Evolutionary conservation across 1,140 invertebrate genomes (phyloP), one percentile per base, ranked within the genome.

Genomic region (Drusus annulatus): DNA sequence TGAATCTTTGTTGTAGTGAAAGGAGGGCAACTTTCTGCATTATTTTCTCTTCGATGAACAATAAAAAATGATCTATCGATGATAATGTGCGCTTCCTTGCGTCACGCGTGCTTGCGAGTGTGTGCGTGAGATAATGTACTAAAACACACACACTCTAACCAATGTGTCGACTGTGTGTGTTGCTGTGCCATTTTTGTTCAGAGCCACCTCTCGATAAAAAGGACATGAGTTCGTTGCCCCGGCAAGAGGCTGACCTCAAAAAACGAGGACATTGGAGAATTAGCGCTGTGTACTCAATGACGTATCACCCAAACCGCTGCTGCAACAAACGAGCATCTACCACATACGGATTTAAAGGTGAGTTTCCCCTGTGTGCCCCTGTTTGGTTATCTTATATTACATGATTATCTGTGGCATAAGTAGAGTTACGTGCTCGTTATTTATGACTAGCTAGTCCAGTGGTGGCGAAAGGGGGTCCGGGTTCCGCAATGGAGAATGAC

Each of bases 231-330:
- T 82, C 81, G 81, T 73, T 60, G 78, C 74, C 81, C 81, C 50
- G 17, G 5, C 50, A 36, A 15, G 73, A 80, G 52, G 65, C 76
- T 80, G 81, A 82, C 81, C 81, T 82, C 81, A 82, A 82, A 82
- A 82, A 80, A 76, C 81, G 81, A 82, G 81, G 81, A 82, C 81
- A 80, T 80, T 79, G 73, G 81, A 79, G 77, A 82, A 75, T 82
- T 71, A 25, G 10, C 45, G 19, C 50, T 23, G 60, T 52, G 77
- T 13, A 25, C 28, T 28, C 75, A 65, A 51, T 36, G 75, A 13
- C 75, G 23, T 63, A 77, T 62, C 62, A 28, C 16, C 19, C 58
- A 4, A 15, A 6, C 36, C 7, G 2, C 15, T 13, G 13, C 21
- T 25, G n/a, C 19, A 28, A n/a, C 10, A 75, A 56, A 56, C n/a